Evolutionary conservation across 2,797 vertebrate genomes (phyloP).

Genomic region (Neosilurus mollespiculum): DNA sequence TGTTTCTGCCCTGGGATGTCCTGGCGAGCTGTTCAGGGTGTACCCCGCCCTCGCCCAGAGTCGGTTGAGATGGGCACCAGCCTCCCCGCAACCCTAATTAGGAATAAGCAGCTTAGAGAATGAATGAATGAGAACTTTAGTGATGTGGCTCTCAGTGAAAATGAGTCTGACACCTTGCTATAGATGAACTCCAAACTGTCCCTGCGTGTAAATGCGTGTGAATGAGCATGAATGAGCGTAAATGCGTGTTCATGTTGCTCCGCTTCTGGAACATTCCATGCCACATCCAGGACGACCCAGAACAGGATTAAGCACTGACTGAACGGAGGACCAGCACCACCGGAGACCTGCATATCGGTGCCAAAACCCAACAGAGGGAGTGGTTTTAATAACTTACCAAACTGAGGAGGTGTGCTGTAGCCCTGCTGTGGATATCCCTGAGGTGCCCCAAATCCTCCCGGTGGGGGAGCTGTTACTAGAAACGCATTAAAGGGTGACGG

Average conservation of each 20-base stretch:
- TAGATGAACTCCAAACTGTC: background rate
- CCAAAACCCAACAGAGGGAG: background rate
- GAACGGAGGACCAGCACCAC: background rate
- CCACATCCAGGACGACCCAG: background rate
- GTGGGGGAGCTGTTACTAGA: constrained; percentile 88
- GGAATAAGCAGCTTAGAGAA: too few species aligned
- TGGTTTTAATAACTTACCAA: constrained; percentile 80
- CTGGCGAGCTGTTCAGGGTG: too few species aligned
- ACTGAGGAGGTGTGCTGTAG: constrained; percentile 93
- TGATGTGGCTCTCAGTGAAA: too few species aligned
- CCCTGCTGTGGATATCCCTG: constrained; percentile 94
- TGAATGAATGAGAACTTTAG: too few species aligned
- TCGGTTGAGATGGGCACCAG: too few species aligned
- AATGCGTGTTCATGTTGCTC: too few species aligned
- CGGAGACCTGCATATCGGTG: background rate
- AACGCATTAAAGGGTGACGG: constrained; percentile 93
- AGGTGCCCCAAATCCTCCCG: constrained; percentile 89
- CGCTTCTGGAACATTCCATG: background rate
- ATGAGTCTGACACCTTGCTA: too few species aligned
- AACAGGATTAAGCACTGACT: background rate
- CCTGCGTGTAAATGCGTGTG: background rate
- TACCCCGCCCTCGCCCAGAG: too few species aligned
- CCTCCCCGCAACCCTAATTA: too few species aligned
- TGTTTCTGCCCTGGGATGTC: too few species aligned
- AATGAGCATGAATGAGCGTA: too few species aligned